phyloP scores from a whole-genome alignment of 2,113 vertebrate genomes.

The Apaloderma vittatum region DNA sequence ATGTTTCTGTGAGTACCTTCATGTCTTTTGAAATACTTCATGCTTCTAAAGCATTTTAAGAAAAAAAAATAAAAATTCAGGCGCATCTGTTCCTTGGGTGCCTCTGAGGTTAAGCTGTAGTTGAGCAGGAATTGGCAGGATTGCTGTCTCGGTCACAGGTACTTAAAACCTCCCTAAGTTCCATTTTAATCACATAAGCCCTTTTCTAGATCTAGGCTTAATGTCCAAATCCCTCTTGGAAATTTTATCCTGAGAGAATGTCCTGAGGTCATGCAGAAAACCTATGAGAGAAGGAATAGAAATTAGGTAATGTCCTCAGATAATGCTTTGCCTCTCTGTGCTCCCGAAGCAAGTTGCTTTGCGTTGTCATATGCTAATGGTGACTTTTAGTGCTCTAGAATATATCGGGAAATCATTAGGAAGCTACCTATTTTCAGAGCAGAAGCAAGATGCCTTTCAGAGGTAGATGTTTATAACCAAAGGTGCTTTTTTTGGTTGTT shows the following conservation, averaged over 20 bases:
- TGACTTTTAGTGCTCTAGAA: background rate
- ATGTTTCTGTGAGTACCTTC: background rate
- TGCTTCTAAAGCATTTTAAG: background rate
- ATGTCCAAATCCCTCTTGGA: slow-evolving; percentile 48
- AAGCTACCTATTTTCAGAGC: background rate
- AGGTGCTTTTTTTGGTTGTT: background rate
- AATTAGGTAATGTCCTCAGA: background rate
- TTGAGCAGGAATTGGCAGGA: slow-evolving; percentile 56
- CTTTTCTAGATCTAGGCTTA: slow-evolving; percentile 57
- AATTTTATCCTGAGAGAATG: slow-evolving; percentile 42
- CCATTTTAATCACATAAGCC: slow-evolving; percentile 68
- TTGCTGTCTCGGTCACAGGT: slow-evolving; percentile 13
- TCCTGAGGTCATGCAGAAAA: slow-evolving; percentile 30
- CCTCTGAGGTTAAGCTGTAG: slow-evolving; percentile 57
- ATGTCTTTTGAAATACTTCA: background rate
- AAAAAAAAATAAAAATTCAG: background rate
- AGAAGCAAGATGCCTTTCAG: background rate
- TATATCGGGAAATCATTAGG: background rate
- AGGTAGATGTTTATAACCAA: background rate
- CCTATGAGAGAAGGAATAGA: background rate
- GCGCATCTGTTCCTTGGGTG: background rate
- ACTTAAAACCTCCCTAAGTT: slow-evolving; percentile 64
- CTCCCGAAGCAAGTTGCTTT: background rate
- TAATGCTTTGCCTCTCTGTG: background rate
- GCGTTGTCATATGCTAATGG: background rate